Percentiles rank a stretch among this genome's conserved stretches.
phyloP scores from a whole-genome alignment of 1,140 invertebrate species.

The Episyrphus balteatus region DNA sequence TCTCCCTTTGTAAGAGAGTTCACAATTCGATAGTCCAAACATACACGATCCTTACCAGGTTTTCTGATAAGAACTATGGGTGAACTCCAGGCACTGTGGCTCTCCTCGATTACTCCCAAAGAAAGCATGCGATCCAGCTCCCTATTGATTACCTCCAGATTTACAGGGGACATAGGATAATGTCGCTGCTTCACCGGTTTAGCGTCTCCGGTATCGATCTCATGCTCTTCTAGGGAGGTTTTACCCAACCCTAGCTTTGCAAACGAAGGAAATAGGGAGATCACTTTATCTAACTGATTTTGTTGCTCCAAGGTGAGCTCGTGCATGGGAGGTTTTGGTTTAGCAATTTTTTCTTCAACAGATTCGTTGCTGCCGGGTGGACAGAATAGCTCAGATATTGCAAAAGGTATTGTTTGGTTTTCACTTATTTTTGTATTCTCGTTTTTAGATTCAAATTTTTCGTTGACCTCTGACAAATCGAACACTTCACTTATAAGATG shows the following conservation, averaged over 20 bases:
- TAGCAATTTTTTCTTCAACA: too few relatives aligned
- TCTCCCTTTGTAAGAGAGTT: neutral
- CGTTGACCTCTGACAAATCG: neutral
- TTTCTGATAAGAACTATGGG: too few relatives aligned
- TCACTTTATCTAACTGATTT: neutral
- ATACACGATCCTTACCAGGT: too few relatives aligned
- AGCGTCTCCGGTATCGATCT: conserved; percentile 16
- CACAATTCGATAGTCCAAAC: neutral
- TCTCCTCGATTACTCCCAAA: neutral
- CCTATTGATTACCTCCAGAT: neutral
- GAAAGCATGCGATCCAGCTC: conserved; percentile 4
- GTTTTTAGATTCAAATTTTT: too few relatives aligned
- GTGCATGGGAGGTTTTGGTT: neutral
- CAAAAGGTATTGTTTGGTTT: too few relatives aligned
- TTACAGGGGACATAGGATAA: conserved; percentile 12
- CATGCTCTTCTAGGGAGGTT: conserved; percentile 12
- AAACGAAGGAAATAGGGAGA: neutral
- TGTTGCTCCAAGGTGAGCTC: neutral
- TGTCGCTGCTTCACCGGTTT: conserved; percentile 17
- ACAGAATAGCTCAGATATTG: too few relatives aligned
- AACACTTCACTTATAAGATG: neutral
- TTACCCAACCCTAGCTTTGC: neutral
- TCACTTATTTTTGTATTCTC: too few relatives aligned
- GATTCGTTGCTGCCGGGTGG: too few relatives aligned
- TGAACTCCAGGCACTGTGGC: neutral